A percentile compares a stretch with the other conserved stretches of the same genome.
These are phyloP conservation scores for Eptatretus burgeri DNA, from an alignment of 2,113 vertebrate species.

Conservation along the genomic window DNA sequence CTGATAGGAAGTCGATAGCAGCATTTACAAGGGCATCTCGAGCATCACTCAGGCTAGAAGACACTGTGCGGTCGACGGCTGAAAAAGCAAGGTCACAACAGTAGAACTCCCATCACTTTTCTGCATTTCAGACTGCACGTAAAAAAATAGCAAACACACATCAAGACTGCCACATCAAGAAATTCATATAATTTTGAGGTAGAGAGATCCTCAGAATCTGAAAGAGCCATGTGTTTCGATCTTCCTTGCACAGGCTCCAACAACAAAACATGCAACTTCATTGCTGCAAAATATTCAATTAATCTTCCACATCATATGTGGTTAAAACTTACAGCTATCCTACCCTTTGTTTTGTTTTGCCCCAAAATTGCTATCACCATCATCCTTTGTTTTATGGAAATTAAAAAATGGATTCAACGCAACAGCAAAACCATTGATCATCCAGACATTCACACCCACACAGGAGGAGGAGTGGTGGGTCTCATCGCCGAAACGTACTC, in stretches of 20 bases:
- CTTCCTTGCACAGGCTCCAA: not conserved
- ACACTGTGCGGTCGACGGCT: conserved; percentile 66
- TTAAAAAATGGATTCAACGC: too few species aligned
- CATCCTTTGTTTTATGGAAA: too few species aligned
- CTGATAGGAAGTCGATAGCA: conserved; percentile 43
- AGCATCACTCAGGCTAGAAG: conserved; percentile 53
- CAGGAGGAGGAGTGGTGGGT: too few species aligned
- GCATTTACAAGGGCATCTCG: conserved; percentile 72
- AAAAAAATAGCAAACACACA: not conserved
- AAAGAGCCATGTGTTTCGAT: not conserved
- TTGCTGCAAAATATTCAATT: not conserved
- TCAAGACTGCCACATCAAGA: not conserved
- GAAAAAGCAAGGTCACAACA: not conserved
- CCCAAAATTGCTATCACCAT: too few species aligned
- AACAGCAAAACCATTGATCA: too few species aligned
- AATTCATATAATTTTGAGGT: not conserved
- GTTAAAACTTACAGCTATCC: not conserved
- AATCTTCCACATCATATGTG: not conserved
- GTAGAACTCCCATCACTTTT: not conserved
- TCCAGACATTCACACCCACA: too few species aligned
- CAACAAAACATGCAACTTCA: not conserved
- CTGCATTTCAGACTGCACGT: not conserved
- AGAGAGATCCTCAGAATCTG: not conserved
- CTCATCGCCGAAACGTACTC: too few species aligned
- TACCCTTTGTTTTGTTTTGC: too few species aligned